Evolutionary conservation across 2,797 vertebrate genomes (phyloP).

Genomic region (Neomorphus geoffroyi): DNA sequence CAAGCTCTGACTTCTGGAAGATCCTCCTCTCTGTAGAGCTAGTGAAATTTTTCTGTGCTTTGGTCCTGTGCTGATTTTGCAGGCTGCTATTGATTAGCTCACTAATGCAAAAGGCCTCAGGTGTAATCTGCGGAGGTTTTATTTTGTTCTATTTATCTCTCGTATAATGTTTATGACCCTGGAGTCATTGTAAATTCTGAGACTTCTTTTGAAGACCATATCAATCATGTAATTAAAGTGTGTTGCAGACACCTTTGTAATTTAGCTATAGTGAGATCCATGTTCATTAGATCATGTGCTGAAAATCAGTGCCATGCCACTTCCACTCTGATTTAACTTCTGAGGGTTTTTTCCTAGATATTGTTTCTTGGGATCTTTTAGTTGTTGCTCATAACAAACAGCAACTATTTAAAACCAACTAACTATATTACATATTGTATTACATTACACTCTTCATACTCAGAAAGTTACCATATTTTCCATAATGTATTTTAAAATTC

Average conservation of each 20-base stretch:
- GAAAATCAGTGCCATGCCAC: background rate
- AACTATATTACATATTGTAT: background rate
- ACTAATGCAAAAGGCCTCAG: slow-evolving; percentile 1
- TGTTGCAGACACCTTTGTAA: background rate
- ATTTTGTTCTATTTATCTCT: slow-evolving; percentile 10
- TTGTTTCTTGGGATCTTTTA: background rate
- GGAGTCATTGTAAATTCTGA: slow-evolving; percentile 18
- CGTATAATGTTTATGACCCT: slow-evolving; percentile 1
- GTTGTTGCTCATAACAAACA: background rate
- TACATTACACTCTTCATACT: background rate
- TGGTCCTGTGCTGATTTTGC: background rate
- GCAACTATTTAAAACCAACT: background rate
- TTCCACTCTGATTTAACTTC: background rate
- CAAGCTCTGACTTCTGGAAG: background rate
- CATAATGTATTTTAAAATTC: background rate
- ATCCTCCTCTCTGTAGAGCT: background rate
- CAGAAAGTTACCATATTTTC: background rate
- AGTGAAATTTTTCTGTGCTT: background rate
- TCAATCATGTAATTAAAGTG: background rate
- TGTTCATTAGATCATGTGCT: background rate
- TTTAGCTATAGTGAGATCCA: background rate
- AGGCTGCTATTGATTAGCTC: slow-evolving; percentile 13
- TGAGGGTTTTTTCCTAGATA: background rate
- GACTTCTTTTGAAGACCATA: background rate
- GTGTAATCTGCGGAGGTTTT: background rate